These are phyloP conservation scores for Callithrix jacchus DNA, from an alignment of 2,113 vertebrate species.

Conservation along the genomic window DNA sequence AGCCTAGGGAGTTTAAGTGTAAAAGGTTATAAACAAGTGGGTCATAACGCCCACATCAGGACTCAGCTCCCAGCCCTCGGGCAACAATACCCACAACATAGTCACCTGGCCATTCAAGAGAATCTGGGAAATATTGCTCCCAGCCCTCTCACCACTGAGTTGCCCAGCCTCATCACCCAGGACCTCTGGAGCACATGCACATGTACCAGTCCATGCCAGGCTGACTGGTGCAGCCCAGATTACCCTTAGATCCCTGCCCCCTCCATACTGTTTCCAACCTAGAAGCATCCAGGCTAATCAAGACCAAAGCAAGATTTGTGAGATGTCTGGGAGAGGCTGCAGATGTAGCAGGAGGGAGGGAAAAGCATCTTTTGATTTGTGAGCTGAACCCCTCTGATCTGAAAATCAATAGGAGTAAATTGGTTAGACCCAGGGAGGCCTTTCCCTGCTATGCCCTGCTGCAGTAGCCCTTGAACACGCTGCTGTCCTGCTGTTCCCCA, in stretches of 20 bases:
- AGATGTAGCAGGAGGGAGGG: background rate
- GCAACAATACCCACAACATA: too few species aligned
- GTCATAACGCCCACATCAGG: background rate
- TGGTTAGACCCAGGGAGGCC: background rate
- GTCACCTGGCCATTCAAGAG: too few species aligned
- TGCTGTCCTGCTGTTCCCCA: background rate
- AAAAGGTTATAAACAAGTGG: background rate
- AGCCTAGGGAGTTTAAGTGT: background rate
- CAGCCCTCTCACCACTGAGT: background rate
- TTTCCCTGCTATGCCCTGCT: background rate
- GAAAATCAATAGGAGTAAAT: conserved; percentile 49
- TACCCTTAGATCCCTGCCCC: background rate
- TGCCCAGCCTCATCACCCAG: background rate
- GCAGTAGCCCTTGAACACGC: background rate
- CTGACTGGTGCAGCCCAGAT: background rate
- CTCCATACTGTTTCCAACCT: background rate
- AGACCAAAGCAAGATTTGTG: background rate
- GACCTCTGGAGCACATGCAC: background rate
- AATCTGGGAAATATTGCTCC: too few species aligned
- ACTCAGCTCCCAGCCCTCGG: background rate
- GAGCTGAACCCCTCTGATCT: conserved; percentile 57
- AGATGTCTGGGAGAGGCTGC: background rate
- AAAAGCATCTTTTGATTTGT: conserved; percentile 61
- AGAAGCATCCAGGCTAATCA: background rate
- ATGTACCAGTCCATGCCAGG: background rate